These are phyloP conservation scores for Thripadectes ignobilis DNA, from an alignment of 2,797 vertebrate species.

Conservation along the genomic window DNA sequence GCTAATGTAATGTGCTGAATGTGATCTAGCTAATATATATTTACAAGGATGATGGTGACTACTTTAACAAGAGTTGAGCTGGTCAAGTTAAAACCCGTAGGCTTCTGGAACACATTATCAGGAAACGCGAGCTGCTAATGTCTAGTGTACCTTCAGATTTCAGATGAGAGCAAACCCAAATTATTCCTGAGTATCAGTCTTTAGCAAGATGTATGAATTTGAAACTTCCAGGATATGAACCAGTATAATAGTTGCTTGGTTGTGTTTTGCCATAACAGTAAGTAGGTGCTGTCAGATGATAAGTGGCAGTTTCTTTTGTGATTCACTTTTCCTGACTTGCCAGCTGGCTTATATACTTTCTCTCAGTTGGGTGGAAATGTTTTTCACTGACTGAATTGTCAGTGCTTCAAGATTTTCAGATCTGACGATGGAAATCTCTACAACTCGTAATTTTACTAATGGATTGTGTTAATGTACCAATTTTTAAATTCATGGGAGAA, in stretches of 20 bases:
- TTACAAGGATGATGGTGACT: not conserved
- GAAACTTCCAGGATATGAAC: slow-evolving; percentile 34
- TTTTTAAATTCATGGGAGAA: slow-evolving; percentile 65
- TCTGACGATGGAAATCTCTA: slow-evolving; percentile 45
- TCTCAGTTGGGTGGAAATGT: slow-evolving; percentile 44
- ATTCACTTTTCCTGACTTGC: slow-evolving; percentile 41
- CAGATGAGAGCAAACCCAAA: not conserved
- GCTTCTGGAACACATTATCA: not conserved
- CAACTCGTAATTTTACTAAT: slow-evolving; percentile 69
- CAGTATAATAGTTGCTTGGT: slow-evolving; percentile 51
- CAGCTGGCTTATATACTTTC: slow-evolving; percentile 44
- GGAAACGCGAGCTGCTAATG: not conserved
- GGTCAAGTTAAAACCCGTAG: not conserved
- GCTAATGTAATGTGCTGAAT: not conserved
- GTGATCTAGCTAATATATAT: not conserved
- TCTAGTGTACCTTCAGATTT: not conserved
- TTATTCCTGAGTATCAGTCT: slow-evolving; percentile 18
- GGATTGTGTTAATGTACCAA: slow-evolving; percentile 45
- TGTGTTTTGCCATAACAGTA: slow-evolving; percentile 62
- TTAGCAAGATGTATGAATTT: not conserved
- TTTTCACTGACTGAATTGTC: slow-evolving; percentile 62
- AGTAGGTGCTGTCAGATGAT: slow-evolving; percentile 67
- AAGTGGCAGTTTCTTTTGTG: slow-evolving; percentile 66
- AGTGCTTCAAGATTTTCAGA: slow-evolving; percentile 52
- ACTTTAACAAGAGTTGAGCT: not conserved